Conservation (phyloP, 2,888 invertebrate species). For the Andrena minutula region DNA sequence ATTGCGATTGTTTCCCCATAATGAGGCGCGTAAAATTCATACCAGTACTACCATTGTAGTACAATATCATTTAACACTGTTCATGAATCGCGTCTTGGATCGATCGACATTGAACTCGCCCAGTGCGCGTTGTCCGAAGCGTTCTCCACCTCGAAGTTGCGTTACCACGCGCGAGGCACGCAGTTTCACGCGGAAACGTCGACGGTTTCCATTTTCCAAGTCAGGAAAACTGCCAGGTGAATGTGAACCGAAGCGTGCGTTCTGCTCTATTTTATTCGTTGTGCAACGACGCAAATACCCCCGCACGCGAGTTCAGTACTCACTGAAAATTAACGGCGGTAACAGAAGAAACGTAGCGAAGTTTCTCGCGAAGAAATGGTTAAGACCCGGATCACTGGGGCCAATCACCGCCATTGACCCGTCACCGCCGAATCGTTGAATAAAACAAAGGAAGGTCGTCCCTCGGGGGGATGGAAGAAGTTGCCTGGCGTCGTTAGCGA, state of each 20-base stretch:
- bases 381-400: not conserved
- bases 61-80: too few relatives aligned
- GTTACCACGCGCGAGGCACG: not conserved
- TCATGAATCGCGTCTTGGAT: too few relatives aligned
- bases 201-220: constrained; percentile 44
- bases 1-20: too few relatives aligned
- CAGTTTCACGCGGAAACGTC: constrained; percentile 35
- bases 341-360: not conserved
- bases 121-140: too few relatives aligned
- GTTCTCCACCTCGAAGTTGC: not conserved
- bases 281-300: constrained; percentile 22
- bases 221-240: constrained; percentile 33
- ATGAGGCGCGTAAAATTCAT: too few relatives aligned
- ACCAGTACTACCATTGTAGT: too few relatives aligned
- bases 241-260: constrained; percentile 20
- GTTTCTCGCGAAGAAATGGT: too few relatives aligned
- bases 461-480: not conserved
- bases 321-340: not conserved
- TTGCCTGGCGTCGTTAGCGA: constrained; percentile 1
- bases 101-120: too few relatives aligned
- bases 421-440: constrained; percentile 1
- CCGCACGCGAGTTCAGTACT: constrained; percentile 32
- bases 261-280: constrained; percentile 37
- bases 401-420: constrained; percentile 13
- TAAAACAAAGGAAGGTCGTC: not conserved